Percentiles rank a stretch among this genome's conserved stretches.
These are phyloP conservation scores for Macrosiphum euphorbiae DNA, from an alignment of 2,888 invertebrate genomes.

Conservation along the genomic window DNA sequence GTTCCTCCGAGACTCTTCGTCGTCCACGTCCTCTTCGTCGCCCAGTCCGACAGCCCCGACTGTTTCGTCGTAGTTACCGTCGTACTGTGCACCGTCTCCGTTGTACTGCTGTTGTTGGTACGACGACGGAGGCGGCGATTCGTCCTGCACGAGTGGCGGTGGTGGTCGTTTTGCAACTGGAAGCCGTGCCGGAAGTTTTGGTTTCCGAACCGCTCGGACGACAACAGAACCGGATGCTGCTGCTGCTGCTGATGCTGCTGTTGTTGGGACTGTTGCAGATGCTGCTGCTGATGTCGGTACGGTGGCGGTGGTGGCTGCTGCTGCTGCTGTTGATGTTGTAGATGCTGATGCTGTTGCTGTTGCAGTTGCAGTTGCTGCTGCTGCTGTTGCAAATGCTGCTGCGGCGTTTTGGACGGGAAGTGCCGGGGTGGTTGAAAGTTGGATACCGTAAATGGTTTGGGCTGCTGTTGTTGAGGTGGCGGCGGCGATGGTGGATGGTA, in stretches of 20 bases:
- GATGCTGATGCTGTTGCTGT: not conserved
- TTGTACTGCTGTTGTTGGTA: conserved; percentile 42
- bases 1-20: conserved; percentile 68
- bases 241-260: conserved; percentile 45
- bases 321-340: conserved; percentile 47
- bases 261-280: not conserved
- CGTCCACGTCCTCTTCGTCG: conserved; percentile 68
- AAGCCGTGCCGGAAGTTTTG: conserved; percentile 66
- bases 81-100: conserved; percentile 68
- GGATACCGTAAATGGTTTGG: conserved; percentile 56
- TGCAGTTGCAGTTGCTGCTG: conserved; percentile 33
- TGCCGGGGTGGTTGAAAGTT: conserved; percentile 65
- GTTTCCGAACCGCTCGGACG: conserved; percentile 66
- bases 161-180: conserved; percentile 55
- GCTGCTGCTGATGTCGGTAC: conserved; percentile 47
- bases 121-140: not conserved
- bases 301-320: conserved; percentile 50
- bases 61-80: conserved; percentile 69
- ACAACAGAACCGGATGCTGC: conserved; percentile 40
- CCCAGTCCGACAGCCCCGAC: conserved; percentile 66
- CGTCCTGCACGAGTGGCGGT: not conserved
- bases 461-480: conserved; percentile 59
- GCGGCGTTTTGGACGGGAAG: conserved; percentile 64
- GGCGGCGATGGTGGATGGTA: conserved; percentile 67
- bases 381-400: conserved; percentile 47